Conservation (phyloP, 2,888 invertebrate species). For the Drosophila emarginata region DNA sequence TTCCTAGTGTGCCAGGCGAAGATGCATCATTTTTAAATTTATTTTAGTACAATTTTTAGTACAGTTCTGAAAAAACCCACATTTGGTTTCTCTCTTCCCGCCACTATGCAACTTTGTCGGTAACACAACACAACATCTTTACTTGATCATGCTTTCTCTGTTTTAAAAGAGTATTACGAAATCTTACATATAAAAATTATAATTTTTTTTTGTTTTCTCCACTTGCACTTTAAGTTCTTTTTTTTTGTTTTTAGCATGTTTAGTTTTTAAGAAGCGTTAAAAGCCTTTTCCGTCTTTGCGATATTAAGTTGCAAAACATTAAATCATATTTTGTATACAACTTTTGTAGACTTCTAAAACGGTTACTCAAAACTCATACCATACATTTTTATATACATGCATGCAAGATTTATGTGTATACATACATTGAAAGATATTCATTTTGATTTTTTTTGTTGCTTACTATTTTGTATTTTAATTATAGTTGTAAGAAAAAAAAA, state of each 20-base stretch:
- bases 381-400: slow-evolving; percentile 20
- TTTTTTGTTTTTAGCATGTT: slow-evolving; percentile 58
- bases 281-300: slow-evolving; percentile 11
- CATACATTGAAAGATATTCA: slow-evolving; percentile 21
- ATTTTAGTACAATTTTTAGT: slow-evolving; percentile 46
- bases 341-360: slow-evolving; percentile 27
- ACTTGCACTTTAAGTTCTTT: background rate
- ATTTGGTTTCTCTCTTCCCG: background rate
- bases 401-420: slow-evolving; percentile 26
- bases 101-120: background rate
- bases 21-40: slow-evolving; percentile 33
- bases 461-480: slow-evolving; percentile 52
- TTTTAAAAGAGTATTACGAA: slow-evolving; percentile 66
- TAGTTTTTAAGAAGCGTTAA: slow-evolving; percentile 57
- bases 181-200: slow-evolving; percentile 22
- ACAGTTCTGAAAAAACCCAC: slow-evolving; percentile 7
- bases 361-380: slow-evolving; percentile 46
- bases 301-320: background rate
- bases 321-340: slow-evolving; percentile 39
- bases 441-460: slow-evolving; percentile 42
- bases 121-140: background rate
- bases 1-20: background rate
- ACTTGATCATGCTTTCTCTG: slow-evolving; percentile 26
- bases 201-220: background rate
- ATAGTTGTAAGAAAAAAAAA: slow-evolving; percentile 36